These are phyloP conservation scores for Polyommatus icarus DNA, from an alignment of 2,888 invertebrate species.

Conservation along the genomic window DNA sequence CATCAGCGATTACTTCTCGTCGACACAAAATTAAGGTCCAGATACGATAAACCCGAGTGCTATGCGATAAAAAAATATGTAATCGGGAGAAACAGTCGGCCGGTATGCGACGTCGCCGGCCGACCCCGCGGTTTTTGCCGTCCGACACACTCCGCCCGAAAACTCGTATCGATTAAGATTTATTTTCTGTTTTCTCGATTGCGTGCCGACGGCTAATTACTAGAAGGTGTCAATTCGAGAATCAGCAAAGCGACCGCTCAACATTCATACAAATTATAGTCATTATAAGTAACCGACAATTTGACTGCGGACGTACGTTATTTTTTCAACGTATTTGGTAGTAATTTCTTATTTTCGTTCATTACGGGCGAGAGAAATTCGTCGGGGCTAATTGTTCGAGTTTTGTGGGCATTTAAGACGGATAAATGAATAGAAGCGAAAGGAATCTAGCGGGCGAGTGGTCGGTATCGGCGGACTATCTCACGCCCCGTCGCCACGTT, in stretches of 20 bases:
- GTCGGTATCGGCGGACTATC: conserved; percentile 65
- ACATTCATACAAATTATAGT: conserved; percentile 67
- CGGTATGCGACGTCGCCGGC: conserved; percentile 62
- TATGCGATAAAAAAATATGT: conserved; percentile 60
- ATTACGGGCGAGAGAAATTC: conserved; percentile 18
- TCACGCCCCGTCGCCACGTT: conserved; percentile 75
- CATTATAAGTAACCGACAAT: conserved; percentile 50
- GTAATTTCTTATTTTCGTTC: conserved; percentile 32
- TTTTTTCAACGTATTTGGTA: conserved; percentile 19
- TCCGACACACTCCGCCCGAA: conserved; percentile 59
- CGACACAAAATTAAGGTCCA: conserved; percentile 69
- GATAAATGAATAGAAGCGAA: conserved; percentile 26
- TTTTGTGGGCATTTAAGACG: not conserved
- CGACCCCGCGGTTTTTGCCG: conserved; percentile 55
- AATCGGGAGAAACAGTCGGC: conserved; percentile 56
- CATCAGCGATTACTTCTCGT: conserved; percentile 70
- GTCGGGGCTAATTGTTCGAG: conserved; percentile 9
- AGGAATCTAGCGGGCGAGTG: conserved; percentile 38
- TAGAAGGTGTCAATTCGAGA: conserved; percentile 75
- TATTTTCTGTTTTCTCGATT: conserved; percentile 65
- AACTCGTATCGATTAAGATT: conserved; percentile 71
- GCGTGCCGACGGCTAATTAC: conserved; percentile 76
- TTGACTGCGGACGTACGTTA: conserved; percentile 17
- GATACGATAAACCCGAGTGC: conserved; percentile 62
- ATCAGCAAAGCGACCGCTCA: conserved; percentile 63